Percentiles rank a stretch among this genome's conserved stretches.
Evolutionary conservation across 1,140 invertebrate genomes (phyloP).

Genomic region (Aleiodes sp.): DNA sequence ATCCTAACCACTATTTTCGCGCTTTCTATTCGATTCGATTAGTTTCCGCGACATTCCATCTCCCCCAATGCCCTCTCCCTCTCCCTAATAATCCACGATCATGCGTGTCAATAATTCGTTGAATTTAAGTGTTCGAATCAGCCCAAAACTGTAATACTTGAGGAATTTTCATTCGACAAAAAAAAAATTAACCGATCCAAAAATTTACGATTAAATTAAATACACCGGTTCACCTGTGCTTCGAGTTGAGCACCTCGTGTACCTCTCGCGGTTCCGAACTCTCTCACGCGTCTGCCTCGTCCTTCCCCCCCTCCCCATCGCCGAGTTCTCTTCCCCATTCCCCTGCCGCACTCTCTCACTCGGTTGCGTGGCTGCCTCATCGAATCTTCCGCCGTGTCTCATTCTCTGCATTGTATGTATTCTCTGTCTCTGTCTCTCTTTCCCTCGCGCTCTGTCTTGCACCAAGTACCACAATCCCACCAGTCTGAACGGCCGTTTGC

Average conservation of each 20-base stretch:
- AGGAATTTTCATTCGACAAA: background rate
- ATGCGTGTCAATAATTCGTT: too few relatives aligned
- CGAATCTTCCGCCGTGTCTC: conserved; percentile 28
- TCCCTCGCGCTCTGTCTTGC: background rate
- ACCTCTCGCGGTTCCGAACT: conserved; percentile 27
- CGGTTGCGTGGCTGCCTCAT: background rate
- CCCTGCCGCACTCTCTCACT: background rate
- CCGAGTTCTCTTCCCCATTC: background rate
- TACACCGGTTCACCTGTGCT: conserved; percentile 12
- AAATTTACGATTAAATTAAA: too few relatives aligned
- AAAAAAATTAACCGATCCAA: too few relatives aligned
- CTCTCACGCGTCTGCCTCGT: conserved; percentile 33
- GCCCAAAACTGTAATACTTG: too few relatives aligned
- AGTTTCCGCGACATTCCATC: too few relatives aligned
- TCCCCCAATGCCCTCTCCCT: too few relatives aligned
- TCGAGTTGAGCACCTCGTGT: conserved; percentile 33
- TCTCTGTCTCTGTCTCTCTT: conserved; percentile 23
- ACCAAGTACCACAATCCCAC: background rate
- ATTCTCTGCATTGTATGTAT: conserved; percentile 18
- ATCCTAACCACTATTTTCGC: too few relatives aligned
- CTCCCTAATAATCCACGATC: too few relatives aligned
- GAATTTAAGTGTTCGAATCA: too few relatives aligned
- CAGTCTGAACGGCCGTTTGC: conserved; percentile 24
- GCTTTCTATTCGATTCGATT: too few relatives aligned
- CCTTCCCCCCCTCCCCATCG: background rate